phyloP scores from a whole-genome alignment of 2,113 vertebrate genomes.

The Dromaius novaehollandiae region DNA sequence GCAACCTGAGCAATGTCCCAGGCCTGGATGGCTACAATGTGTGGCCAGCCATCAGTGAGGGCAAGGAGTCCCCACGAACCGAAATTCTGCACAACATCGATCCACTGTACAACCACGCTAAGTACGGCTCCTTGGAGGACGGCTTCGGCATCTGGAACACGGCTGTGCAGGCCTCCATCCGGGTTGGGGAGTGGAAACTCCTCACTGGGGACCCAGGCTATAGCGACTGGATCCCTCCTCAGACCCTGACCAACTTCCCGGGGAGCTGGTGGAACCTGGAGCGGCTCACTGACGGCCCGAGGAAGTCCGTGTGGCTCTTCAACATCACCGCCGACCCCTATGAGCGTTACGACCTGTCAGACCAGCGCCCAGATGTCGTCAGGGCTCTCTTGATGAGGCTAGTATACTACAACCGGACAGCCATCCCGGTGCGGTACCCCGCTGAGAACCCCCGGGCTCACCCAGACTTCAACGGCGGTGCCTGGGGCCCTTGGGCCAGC shows the following conservation, averaged over 20 bases:
- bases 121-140: conserved; percentile 84
- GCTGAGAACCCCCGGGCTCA: conserved; percentile 92
- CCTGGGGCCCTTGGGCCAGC: conserved; percentile 94
- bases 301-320: conserved; percentile 93
- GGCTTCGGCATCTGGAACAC: conserved; percentile 96
- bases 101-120: conserved; percentile 91
- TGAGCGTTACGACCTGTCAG: conserved; percentile 88
- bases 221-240: conserved; percentile 94
- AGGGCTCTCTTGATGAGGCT: conserved; percentile 86
- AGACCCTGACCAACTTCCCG: conserved; percentile 89
- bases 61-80: conserved; percentile 85
- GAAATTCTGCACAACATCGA: conserved; percentile 98
- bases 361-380: conserved; percentile 88
- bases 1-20: conserved; percentile 80
- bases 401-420: conserved; percentile 89
- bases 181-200: conserved; percentile 94
- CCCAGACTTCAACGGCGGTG: conserved; percentile 91
- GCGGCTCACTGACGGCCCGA: conserved; percentile 78
- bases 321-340: conserved; percentile 94
- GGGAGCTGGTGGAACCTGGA: conserved; percentile 95
- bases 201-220: conserved; percentile 95
- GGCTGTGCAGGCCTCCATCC: conserved; percentile 91
- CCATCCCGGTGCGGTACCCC: conserved; percentile 93
- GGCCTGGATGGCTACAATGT: conserved; percentile 90
- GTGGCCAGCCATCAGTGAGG: conserved; percentile 93